Conservation (phyloP, 2,113 vertebrate genomes). For the Scomber colias region DNA sequence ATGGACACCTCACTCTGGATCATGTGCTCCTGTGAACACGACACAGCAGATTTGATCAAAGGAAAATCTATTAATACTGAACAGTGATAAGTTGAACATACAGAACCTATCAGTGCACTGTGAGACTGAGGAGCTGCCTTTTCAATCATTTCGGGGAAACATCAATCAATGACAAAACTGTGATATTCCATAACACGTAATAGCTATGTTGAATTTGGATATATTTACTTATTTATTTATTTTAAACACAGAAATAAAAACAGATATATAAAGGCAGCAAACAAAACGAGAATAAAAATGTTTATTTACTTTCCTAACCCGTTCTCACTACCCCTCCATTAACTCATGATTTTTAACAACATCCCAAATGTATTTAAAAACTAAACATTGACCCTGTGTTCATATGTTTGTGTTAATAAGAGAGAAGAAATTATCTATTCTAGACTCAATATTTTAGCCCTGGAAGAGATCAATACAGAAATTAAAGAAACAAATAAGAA, state of each 20-base stretch:
- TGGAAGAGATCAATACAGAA: background rate
- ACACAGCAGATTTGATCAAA: conserved; percentile 16
- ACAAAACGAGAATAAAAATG: no score
- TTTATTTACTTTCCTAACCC: no score
- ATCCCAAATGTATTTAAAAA: no score
- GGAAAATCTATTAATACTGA: background rate
- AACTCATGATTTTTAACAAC: no score
- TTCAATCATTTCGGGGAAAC: background rate
- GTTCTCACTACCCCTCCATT: no score
- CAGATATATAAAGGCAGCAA: no score
- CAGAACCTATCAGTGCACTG: background rate
- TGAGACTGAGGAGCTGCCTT: background rate
- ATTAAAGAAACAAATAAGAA: background rate
- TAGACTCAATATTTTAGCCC: background rate
- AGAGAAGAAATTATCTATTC: background rate
- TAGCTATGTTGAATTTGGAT: background rate
- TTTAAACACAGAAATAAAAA: no score
- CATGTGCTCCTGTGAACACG: conserved; percentile 92
- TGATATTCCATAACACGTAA: background rate
- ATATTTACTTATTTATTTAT: no score
- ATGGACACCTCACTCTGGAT: conserved; percentile 98
- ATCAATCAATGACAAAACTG: background rate
- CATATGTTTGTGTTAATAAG: background rate
- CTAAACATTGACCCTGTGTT: background rate
- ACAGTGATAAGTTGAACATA: background rate